phyloP scores from a whole-genome alignment of 2,113 vertebrate species.

The Emydura subglobosa region DNA sequence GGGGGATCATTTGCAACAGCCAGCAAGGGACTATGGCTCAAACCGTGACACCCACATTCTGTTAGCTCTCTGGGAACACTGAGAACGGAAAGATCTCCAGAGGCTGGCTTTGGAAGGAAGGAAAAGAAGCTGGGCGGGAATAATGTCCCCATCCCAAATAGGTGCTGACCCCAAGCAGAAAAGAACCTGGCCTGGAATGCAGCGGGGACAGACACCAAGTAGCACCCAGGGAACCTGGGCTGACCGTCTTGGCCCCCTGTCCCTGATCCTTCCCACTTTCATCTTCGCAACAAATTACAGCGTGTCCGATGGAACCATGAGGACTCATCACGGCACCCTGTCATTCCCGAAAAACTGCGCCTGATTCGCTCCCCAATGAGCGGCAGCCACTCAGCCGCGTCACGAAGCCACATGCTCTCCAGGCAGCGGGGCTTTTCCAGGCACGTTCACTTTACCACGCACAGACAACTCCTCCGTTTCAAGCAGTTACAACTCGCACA shows the following conservation, averaged over 20 bases:
- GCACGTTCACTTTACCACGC: not conserved
- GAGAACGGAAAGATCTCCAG: too few species aligned
- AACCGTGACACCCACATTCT: too few species aligned
- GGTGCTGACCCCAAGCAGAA: not conserved
- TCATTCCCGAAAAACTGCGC: not conserved
- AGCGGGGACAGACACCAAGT: not conserved
- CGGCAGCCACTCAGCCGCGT: not conserved
- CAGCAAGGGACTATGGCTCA: too few species aligned
- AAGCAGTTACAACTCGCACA: not conserved
- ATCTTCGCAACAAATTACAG: not conserved
- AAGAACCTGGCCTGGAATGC: not conserved
- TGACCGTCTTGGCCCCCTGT: not conserved
- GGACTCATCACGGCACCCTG: not conserved
- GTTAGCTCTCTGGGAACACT: too few species aligned
- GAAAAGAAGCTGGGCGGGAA: not conserved
- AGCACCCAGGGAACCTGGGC: not conserved
- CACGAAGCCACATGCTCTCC: not conserved
- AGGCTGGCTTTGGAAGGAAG: too few species aligned
- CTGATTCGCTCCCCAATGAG: not conserved
- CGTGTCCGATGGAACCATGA: too few species aligned
- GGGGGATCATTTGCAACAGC: too few species aligned
- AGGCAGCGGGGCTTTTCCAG: not conserved
- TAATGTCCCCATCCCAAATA: not conserved
- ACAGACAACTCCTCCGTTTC: not conserved
- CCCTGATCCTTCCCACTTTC: not conserved